Evolutionary conservation across 2,113 vertebrate species (phyloP).

Genomic region (Neodontobutis hainanensis): DNA sequence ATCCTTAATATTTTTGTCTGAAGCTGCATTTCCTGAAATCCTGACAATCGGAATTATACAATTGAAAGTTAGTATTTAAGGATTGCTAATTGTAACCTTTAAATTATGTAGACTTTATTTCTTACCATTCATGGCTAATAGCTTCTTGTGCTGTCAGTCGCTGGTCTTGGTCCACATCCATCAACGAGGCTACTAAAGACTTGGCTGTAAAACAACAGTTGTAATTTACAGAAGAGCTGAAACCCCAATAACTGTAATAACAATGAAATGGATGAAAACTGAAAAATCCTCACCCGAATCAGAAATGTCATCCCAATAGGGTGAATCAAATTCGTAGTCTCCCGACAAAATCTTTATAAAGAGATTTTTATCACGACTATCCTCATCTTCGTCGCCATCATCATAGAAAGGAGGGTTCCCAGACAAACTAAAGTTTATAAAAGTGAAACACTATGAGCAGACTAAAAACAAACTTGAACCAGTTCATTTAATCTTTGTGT

Average conservation of each 20-base stretch:
- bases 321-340: constrained; percentile 96
- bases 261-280: neutral
- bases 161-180: constrained; percentile 98
- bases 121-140: constrained; percentile 94
- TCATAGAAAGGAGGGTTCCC: constrained; percentile 98
- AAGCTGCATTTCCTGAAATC: constrained; percentile 98
- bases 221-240: neutral
- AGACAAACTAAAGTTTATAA: constrained; percentile 81
- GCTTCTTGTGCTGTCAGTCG: constrained; percentile 94
- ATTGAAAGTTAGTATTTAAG: neutral
- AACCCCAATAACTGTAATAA: neutral
- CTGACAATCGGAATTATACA: constrained; percentile 65
- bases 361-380: constrained; percentile 95
- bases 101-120: neutral
- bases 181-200: constrained; percentile 91
- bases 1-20: constrained; percentile 98
- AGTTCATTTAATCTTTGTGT: no score
- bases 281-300: constrained; percentile 84
- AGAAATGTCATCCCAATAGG: constrained; percentile 98
- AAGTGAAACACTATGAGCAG: neutral
- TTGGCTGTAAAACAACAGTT: constrained; percentile 81
- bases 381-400: constrained; percentile 93
- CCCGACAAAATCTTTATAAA: constrained; percentile 97
- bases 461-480: neutral
- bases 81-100: neutral